Evolutionary conservation across 2,113 vertebrate species (phyloP), one percentile per base, ranked within the genome.

Genomic region (Poeciliopsis occidentalis): DNA sequence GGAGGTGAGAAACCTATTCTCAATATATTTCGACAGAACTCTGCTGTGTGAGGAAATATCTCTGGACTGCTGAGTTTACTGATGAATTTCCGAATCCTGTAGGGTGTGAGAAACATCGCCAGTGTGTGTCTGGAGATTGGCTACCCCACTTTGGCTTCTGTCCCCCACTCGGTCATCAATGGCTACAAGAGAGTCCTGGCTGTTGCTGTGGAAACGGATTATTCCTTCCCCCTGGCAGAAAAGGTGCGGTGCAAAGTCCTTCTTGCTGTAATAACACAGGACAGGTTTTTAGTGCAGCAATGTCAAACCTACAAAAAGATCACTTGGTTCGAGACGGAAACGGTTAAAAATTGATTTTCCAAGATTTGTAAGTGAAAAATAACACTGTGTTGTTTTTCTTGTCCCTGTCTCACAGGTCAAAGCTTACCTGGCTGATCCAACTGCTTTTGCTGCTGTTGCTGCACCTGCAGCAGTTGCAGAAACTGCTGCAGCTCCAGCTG

Each of bases 61-160:
- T 68, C 13, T 34, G 57, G 71, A 63, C 54, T 68, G 47, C 26
- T 8, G 1, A 29, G 0, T 41, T 64, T 1, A 65, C 1, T 5
- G 8, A 57, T 37, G 13, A 24, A 3, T 1, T 26, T 70, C 0
- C 65, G 0, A 1, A 26, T 41, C 13, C 17, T 27, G 44, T 78
- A 99, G 98, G 98, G 98, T 70, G 98, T 99, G 74, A 96, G 98
- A 62, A 99, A 99, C 1, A 95, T 99, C 13, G 98, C 98, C 78
- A 99, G 98, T 0, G 94, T 99, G 22, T 99, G 96, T 70, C 95
- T 99, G 92, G 95, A 98, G 72, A 99, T 99, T 3, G 97, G 97
- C n/a, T 99, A 99, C 87, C 98, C 98, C 0, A 99, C 98, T 66
- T 91, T 99, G 0, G 98, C 98, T 0, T 99, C 98, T 0, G 91